Conservation (phyloP, 2,797 vertebrate species). For the Darevskia nairensis region DNA sequence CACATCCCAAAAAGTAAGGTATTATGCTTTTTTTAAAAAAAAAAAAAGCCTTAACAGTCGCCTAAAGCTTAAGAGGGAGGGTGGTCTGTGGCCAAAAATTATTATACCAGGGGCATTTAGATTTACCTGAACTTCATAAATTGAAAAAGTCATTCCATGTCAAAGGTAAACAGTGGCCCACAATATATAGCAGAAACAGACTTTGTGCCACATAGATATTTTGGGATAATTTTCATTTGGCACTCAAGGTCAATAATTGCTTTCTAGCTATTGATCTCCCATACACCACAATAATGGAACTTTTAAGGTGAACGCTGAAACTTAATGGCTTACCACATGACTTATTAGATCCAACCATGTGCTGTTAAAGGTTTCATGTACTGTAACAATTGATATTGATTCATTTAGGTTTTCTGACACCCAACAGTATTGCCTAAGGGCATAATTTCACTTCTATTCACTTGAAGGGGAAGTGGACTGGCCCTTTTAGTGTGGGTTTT, state of each 20-base stretch:
- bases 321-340: slow-evolving; percentile 22
- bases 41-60: too few species aligned
- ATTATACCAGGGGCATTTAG: background rate
- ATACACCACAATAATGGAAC: slow-evolving; percentile 25
- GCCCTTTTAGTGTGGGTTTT: background rate
- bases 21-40: too few species aligned
- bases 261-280: slow-evolving; percentile 47
- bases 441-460: background rate
- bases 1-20: too few species aligned
- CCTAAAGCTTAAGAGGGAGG: background rate
- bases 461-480: background rate
- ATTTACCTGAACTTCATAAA: background rate
- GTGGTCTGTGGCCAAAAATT: slow-evolving; percentile 30
- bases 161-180: slow-evolving; percentile 44
- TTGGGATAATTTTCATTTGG: slow-evolving; percentile 57
- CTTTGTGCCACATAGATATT: slow-evolving; percentile 57
- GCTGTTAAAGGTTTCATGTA: slow-evolving; percentile 41
- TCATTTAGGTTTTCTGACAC: slow-evolving; percentile 30
- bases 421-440: background rate
- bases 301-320: slow-evolving; percentile 11
- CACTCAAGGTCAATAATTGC: slow-evolving; percentile 39
- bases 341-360: slow-evolving; percentile 4
- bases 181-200: slow-evolving; percentile 56
- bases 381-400: slow-evolving; percentile 31
- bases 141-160: slow-evolving; percentile 45